Evolutionary conservation across 2,113 vertebrate genomes (phyloP).

Genomic region (Rhinoderma darwinii): DNA sequence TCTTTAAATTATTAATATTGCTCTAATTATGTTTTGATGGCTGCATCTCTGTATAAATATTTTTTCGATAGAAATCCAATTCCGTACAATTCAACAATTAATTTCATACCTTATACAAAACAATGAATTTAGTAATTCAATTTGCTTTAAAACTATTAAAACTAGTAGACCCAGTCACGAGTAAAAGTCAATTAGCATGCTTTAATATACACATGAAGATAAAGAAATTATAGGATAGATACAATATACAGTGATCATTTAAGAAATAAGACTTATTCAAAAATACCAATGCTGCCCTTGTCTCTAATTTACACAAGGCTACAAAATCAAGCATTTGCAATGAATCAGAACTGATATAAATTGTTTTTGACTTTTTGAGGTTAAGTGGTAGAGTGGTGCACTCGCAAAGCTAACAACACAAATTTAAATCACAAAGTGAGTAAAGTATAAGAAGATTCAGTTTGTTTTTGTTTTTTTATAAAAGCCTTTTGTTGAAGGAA

Average conservation of each 20-base stretch:
- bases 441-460: conserved; percentile 24
- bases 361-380: conserved; percentile 51
- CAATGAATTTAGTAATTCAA: neutral
- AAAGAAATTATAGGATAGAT: neutral
- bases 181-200: neutral
- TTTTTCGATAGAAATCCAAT: neutral
- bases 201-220: neutral
- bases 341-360: conserved; percentile 49
- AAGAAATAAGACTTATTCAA: conserved; percentile 16
- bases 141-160: neutral
- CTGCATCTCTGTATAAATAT: neutral
- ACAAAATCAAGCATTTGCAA: conserved; percentile 41
- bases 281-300: conserved; percentile 25
- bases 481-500: conserved; percentile 4
- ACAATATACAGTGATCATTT: neutral
- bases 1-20: too few species aligned
- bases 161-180: neutral
- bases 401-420: conserved; percentile 36
- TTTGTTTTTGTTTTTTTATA: neutral
- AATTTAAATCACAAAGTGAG: conserved; percentile 44
- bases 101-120: neutral
- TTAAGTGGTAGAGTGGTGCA: conserved; percentile 51
- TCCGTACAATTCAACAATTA: neutral
- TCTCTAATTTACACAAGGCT: conserved; percentile 40
- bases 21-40: neutral